These are phyloP conservation scores for Zaprionus ornatus DNA, from an alignment of 1,140 invertebrate species.

Conservation along the genomic window DNA sequence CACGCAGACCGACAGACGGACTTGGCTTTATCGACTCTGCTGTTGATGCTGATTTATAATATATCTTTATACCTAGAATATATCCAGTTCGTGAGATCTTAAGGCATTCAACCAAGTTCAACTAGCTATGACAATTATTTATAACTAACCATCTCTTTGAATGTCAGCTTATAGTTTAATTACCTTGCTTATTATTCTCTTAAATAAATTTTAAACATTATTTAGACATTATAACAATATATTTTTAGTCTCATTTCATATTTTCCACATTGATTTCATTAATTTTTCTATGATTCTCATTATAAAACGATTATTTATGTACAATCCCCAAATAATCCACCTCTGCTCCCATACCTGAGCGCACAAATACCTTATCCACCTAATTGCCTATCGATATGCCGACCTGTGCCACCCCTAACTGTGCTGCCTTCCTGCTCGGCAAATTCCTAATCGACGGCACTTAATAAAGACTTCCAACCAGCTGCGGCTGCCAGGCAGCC, in stretches of 20 bases:
- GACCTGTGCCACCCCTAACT: neutral
- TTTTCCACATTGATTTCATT: neutral
- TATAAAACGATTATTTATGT: neutral
- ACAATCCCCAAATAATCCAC: neutral
- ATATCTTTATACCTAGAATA: too few species aligned
- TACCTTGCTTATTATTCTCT: too few species aligned
- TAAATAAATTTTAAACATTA: too few species aligned
- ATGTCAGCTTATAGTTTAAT: too few species aligned
- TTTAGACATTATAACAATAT: neutral
- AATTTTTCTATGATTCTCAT: neutral
- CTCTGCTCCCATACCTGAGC: neutral
- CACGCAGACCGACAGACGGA: too few species aligned
- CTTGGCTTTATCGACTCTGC: too few species aligned
- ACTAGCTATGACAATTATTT: too few species aligned
- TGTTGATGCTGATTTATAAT: too few species aligned
- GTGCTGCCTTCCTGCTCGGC: neutral
- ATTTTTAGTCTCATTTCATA: too few species aligned
- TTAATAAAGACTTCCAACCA: conserved; percentile 64
- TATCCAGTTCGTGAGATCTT: too few species aligned
- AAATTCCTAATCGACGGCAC: conserved; percentile 35
- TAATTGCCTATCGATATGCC: conserved; percentile 19
- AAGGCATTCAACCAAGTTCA: too few species aligned
- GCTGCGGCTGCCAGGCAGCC: conserved; percentile 40
- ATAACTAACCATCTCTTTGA: too few species aligned
- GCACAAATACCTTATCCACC: neutral